A percentile compares a stretch with the other conserved stretches of the same genome.
phyloP scores from a whole-genome alignment of 2,888 invertebrate genomes.

The Scrobipalpa costella region DNA sequence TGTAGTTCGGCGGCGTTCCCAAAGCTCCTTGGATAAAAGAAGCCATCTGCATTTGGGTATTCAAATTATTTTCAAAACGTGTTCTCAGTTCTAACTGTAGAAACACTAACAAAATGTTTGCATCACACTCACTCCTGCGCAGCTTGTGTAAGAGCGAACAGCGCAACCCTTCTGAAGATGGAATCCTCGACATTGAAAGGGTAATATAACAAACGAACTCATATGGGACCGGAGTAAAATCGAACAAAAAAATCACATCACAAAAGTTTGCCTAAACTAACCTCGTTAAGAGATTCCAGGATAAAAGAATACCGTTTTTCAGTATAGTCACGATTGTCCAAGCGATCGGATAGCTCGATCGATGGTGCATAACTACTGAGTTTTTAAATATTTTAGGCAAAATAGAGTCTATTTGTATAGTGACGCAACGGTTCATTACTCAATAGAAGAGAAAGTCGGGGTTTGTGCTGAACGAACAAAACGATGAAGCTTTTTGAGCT shows the following conservation, averaged over 20 bases:
- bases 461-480: constrained; percentile 55
- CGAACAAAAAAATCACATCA: constrained; percentile 74
- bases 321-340: constrained; percentile 78
- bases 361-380: constrained; percentile 58
- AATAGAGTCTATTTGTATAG: constrained; percentile 34
- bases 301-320: constrained; percentile 80
- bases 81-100: constrained; percentile 64
- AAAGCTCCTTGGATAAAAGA: constrained; percentile 71
- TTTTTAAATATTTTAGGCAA: constrained; percentile 48
- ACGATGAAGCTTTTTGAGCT: constrained; percentile 60
- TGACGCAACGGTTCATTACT: constrained; percentile 53
- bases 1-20: constrained; percentile 70
- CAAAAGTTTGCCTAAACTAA: constrained; percentile 81
- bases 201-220: constrained; percentile 71
- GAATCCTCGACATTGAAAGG: constrained; percentile 53
- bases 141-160: constrained; percentile 53
- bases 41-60: constrained; percentile 80
- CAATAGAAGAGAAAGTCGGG: constrained; percentile 67
- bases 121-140: constrained; percentile 78
- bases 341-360: constrained; percentile 75
- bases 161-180: constrained; percentile 62
- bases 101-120: constrained; percentile 58
- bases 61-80: constrained; percentile 80
- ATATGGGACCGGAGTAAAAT: constrained; percentile 74
- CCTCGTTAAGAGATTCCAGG: constrained; percentile 80